Evolutionary conservation across 2,888 invertebrate species (phyloP).

Genomic region (Entomobrya multifasciata): DNA sequence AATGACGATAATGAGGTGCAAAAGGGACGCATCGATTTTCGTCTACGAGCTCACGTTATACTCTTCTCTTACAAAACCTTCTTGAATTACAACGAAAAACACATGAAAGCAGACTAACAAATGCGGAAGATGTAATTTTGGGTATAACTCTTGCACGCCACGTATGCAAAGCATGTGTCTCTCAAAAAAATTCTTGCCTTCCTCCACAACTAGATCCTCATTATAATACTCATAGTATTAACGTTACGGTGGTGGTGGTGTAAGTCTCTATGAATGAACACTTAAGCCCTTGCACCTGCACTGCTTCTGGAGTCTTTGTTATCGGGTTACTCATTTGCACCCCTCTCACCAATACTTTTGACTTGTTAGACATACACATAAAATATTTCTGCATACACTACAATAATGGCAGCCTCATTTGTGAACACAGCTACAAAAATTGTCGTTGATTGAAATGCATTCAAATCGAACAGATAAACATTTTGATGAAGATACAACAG

Average conservation of each 20-base stretch:
- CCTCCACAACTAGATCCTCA: background rate
- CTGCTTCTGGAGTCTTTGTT: background rate
- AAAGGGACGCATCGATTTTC: conserved; percentile 72
- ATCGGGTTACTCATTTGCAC: conserved; percentile 4
- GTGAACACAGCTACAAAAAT: conserved; percentile 1
- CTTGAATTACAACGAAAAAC: conserved; percentile 16
- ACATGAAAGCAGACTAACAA: conserved; percentile 16
- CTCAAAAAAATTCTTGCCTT: background rate
- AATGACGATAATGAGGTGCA: conserved; percentile 79
- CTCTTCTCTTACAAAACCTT: background rate
- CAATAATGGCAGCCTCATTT: background rate
- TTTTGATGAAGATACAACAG: conserved; percentile 18
- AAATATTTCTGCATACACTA: background rate
- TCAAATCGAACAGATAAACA: background rate
- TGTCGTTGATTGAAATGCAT: conserved; percentile 46
- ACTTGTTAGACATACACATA: background rate
- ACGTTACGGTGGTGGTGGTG: background rate
- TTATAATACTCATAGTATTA: background rate
- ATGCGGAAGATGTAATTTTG: conserved; percentile 31
- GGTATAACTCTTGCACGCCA: background rate
- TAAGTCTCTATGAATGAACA: background rate
- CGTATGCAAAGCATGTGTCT: background rate
- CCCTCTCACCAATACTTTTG: background rate
- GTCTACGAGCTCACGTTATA: conserved; percentile 2
- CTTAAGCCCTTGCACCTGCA: conserved; percentile 30